These are phyloP conservation scores for Steinernema khuongi DNA, from an alignment of 1,140 invertebrate genomes.

Conservation along the genomic window DNA sequence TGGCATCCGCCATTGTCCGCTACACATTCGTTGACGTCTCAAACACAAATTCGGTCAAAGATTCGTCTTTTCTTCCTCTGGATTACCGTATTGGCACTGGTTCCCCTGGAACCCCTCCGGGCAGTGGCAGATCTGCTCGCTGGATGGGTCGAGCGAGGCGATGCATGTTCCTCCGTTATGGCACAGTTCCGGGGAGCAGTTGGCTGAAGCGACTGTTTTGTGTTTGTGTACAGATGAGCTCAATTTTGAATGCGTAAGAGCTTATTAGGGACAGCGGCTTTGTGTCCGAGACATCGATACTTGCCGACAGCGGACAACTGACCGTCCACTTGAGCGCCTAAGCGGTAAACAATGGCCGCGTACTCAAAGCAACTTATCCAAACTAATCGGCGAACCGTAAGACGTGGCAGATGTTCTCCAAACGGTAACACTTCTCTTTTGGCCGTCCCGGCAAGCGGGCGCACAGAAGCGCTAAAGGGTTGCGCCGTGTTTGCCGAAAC, in stretches of 20 bases:
- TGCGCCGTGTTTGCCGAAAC: not conserved
- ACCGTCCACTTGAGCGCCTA: not conserved
- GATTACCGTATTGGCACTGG: slow-evolving; percentile 58
- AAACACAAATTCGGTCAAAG: slow-evolving; percentile 24
- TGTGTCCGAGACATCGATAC: not conserved
- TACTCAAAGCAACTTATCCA: slow-evolving; percentile 4
- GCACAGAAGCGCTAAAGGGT: not conserved
- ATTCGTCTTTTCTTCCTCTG: not conserved
- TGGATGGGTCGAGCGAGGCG: slow-evolving; percentile 21
- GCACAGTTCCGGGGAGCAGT: slow-evolving; percentile 59
- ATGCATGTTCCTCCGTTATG: slow-evolving; percentile 59
- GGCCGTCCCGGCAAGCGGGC: not conserved
- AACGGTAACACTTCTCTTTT: not conserved
- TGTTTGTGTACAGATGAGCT: not conserved
- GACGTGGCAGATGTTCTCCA: not conserved
- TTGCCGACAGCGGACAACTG: not conserved
- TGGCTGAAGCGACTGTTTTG: slow-evolving; percentile 52
- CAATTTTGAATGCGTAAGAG: not conserved
- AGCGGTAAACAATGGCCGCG: slow-evolving; percentile 5
- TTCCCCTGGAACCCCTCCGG: slow-evolving; percentile 55
- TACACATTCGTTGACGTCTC: slow-evolving; percentile 60
- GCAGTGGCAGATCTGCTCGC: slow-evolving; percentile 54
- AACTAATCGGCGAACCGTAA: not conserved
- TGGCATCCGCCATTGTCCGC: slow-evolving; percentile 59
- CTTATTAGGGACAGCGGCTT: not conserved